These are phyloP conservation scores for Cuculus canorus DNA, from an alignment of 2,797 vertebrate genomes.

Conservation along the genomic window DNA sequence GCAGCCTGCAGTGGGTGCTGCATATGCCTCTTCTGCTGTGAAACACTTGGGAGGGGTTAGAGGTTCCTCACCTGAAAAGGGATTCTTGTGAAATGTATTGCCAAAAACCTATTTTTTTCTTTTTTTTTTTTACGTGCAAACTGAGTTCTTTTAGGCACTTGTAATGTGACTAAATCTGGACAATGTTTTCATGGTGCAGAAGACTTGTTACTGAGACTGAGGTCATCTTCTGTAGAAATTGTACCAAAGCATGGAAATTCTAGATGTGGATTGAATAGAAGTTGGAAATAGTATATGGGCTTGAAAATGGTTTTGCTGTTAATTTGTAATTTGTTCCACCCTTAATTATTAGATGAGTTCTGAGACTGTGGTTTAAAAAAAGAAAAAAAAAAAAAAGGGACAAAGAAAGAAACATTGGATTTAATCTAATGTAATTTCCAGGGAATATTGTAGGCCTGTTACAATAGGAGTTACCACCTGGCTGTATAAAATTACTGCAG, in stretches of 20 bases:
- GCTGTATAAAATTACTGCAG: background rate
- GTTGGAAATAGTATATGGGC: background rate
- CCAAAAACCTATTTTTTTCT: background rate
- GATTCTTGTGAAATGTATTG: background rate
- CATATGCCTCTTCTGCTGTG: background rate
- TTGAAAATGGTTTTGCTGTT: slow-evolving; percentile 12
- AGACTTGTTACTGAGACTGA: background rate
- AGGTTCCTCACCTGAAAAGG: background rate
- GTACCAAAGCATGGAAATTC: background rate
- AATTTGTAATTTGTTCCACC: slow-evolving; percentile 1
- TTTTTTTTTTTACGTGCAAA: background rate
- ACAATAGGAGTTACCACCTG: background rate
- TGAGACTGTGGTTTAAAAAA: background rate
- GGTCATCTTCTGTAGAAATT: background rate
- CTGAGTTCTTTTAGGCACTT: background rate
- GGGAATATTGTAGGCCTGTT: background rate
- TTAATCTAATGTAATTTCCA: background rate
- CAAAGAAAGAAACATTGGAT: background rate
- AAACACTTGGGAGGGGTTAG: accelerated
- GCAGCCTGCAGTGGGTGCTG: background rate
- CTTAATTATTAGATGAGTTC: background rate
- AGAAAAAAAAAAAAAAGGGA: background rate
- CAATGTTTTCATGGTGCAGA: background rate
- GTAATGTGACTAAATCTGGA: background rate
- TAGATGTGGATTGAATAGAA: background rate